Base-by-base conservation (phyloP, 2,888 invertebrate genomes). In the Tachystola acroxantha region DNA sequence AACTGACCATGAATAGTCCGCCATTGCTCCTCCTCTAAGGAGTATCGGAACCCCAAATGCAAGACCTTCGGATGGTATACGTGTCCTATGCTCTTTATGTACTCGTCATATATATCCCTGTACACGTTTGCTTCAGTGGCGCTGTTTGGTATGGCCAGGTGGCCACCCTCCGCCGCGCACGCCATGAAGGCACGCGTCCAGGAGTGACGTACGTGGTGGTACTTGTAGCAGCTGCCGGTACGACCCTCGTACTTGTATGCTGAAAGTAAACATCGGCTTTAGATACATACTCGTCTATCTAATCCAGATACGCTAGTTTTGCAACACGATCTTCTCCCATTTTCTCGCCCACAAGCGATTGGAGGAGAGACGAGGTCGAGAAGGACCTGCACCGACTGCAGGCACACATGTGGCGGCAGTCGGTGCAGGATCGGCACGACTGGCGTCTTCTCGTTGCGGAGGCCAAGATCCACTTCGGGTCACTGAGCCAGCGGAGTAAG, bases 1-100 rank as follows among this genome's bases (percentile, higher is more conserved):
- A n/a, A n/a, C 44, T 43, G 28, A 61, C 64, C 64, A 14, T 65
- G 53, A 16, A 64, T 45, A 7, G 65, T 63, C 6, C 45, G 45
- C 51, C 55, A 65, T 3, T 48, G 28, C 0, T 50, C 40, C 3
- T 39, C 38, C 4, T 55, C 48, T 1, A 41, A 43, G 57, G 55
- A 57, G 32, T 58, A 56, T 4, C 48, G 51, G 34, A 57, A 55
- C 0, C 65, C 65, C 34, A 7, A 42, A 45, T 0, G 46, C 50
- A 3, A 50, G 36, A 3, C 48, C 31, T 2, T 42, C 52, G 39
- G 41, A 42, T 24, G 9, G 1, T 36, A 30, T 1, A 45, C 38
- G 10, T 31, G 28, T 25, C 50, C 35, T 3, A 13, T 28, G 16
- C 10, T 11, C 12, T 36, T 19, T 5, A 42, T 29, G 12, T 37